phyloP scores from a whole-genome alignment of 2,888 invertebrate species.

The Trimorus sp. region DNA sequence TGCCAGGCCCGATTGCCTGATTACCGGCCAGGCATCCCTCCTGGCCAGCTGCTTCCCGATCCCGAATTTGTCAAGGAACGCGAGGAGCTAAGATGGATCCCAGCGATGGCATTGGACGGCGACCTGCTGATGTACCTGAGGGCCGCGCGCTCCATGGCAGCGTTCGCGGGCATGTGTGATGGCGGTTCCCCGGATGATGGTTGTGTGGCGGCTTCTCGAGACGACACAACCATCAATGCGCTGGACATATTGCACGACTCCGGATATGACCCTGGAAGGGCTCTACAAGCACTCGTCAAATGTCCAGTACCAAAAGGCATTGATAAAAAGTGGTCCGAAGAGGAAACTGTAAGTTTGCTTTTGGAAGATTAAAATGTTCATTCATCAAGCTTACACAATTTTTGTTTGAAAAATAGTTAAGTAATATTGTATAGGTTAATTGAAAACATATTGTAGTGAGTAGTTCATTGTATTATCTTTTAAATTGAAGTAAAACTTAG shows the following conservation, averaged over 20 bases:
- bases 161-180: conserved; percentile 99
- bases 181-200: conserved; percentile 98
- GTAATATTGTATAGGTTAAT: too few relatives aligned
- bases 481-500: too few relatives aligned
- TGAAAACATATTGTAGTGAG: too few relatives aligned
- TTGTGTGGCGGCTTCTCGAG: conserved; percentile 97
- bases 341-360: conserved; percentile 90
- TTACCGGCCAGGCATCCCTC: conserved; percentile 82
- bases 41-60: conserved; percentile 82
- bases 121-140: conserved; percentile 98
- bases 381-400: too few relatives aligned
- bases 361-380: too few relatives aligned
- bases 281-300: conserved; percentile 97
- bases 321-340: conserved; percentile 99
- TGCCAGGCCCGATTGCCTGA: conserved; percentile 86
- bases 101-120: conserved; percentile 95
- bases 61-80: conserved; percentile 84
- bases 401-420: too few relatives aligned
- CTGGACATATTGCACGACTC: conserved; percentile 97
- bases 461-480: too few relatives aligned
- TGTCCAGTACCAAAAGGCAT: conserved; percentile 98
- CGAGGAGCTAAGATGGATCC: conserved; percentile 97
- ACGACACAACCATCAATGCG: conserved; percentile 98
- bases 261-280: conserved; percentile 97
- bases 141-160: conserved; percentile 98